Evolutionary conservation across 1,140 invertebrate species (phyloP).

Genomic region (Brachionus asplanchnoidis): DNA sequence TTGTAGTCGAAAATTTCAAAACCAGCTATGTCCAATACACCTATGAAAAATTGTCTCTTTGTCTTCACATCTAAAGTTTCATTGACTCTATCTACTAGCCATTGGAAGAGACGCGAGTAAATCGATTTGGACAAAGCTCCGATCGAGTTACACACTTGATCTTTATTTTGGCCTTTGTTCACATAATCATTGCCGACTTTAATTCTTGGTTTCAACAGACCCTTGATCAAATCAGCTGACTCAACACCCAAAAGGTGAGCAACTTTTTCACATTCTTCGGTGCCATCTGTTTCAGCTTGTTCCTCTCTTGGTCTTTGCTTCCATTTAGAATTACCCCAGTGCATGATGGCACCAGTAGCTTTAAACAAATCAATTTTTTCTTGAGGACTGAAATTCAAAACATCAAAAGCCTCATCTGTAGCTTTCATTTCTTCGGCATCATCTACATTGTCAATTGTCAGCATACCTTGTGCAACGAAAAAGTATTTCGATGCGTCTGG

Average conservation of each 20-base stretch:
- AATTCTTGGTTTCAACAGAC: constrained; percentile 62
- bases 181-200: constrained; percentile 82
- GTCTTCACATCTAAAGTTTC: constrained; percentile 94
- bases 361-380: constrained; percentile 95
- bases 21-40: constrained; percentile 99
- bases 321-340: constrained; percentile 98
- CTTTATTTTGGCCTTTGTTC: constrained; percentile 93
- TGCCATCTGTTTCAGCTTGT: constrained; percentile 96
- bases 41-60: constrained; percentile 93
- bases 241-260: constrained; percentile 75
- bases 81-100: constrained; percentile 95
- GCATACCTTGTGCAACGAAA: constrained; percentile 94
- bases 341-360: constrained; percentile 93
- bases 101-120: constrained; percentile 94
- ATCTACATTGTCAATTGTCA: constrained; percentile 88
- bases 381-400: constrained; percentile 89
- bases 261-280: constrained; percentile 85
- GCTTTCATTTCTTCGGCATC: constrained; percentile 86
- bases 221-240: constrained; percentile 61
- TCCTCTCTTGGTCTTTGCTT: constrained; percentile 99
- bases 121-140: constrained; percentile 94
- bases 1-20: constrained; percentile 99
- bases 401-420: constrained; percentile 95
- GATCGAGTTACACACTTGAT: constrained; percentile 85
- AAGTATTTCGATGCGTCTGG: constrained; percentile 77